phyloP scores from a whole-genome alignment of 2,888 invertebrate species.

The Drosophila mettleri region DNA sequence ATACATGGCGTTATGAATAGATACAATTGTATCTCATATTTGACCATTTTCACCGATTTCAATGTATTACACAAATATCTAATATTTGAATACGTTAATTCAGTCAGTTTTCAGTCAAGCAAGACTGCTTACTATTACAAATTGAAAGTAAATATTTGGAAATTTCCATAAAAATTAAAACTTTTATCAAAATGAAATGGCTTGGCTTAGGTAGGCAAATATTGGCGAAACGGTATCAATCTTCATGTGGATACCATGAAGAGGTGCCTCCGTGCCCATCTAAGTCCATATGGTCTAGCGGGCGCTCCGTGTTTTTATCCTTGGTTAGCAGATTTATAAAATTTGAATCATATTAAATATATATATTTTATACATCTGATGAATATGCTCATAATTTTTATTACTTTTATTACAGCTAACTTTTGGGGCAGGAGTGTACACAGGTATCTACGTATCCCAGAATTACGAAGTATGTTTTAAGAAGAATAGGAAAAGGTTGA shows the following conservation, averaged over 20 bases:
- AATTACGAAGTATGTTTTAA: slow-evolving; percentile 89
- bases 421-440: slow-evolving; percentile 89
- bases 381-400: not conserved
- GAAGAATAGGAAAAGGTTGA: not conserved
- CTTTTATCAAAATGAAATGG: slow-evolving; percentile 55
- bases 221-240: slow-evolving; percentile 17
- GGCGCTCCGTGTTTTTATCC: slow-evolving; percentile 22
- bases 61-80: not conserved
- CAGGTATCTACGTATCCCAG: slow-evolving; percentile 90
- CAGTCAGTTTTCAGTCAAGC: too few relatives aligned
- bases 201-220: slow-evolving; percentile 44
- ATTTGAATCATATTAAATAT: too few relatives aligned
- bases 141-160: slow-evolving; percentile 8
- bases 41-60: not conserved
- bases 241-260: slow-evolving; percentile 1
- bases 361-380: not conserved
- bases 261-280: not conserved
- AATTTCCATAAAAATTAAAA: not conserved
- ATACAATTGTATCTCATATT: slow-evolving; percentile 1
- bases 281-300: slow-evolving; percentile 37
- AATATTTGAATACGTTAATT: not conserved
- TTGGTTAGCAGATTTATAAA: slow-evolving; percentile 42
- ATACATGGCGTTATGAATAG: not conserved
- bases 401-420: slow-evolving; percentile 86
- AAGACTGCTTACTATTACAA: not conserved